Base-by-base conservation (phyloP, 2,797 vertebrate genomes). In the Sphaeramia orbicularis region DNA sequence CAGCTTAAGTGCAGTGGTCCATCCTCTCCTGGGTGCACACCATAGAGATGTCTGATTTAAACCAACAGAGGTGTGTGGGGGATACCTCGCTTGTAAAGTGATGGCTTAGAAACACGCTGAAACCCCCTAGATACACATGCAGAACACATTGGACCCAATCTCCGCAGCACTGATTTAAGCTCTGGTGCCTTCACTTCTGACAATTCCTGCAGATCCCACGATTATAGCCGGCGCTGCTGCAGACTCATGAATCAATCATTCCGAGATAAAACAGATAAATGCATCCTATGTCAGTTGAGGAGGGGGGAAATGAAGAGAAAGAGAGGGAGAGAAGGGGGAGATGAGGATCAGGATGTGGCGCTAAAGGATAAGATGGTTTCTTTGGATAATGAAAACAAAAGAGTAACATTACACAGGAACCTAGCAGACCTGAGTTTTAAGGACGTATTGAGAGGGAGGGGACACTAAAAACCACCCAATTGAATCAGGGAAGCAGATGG, bases 161-260 rank as follows among this genome's bases (percentile, higher is more conserved):
- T 87, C 63, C 37, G 58, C 54, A 56, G 70, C 79, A 76, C 80
- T 79, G 80, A 90, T 89, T 89, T 74, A 72, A 76, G 62, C 74
- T 77, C 49, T 43, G 53, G 65, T 6, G 48, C 57, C 57, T 74
- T 74, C 70, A 59, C 76, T 65, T 81, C 73, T 76, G 86, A 88
- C 83, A 85, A 76, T 86, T 83, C 73, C 78, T 66, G 59, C 79
- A 86, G 84, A 92, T 92, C 73, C 64, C 37, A 40, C 37, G 87
- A 90, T 91, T 88, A 86, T 36, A 66, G 61, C 76, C 63, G 69
- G 69, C 53, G n/a, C 75, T 66, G 62, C 78, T 54, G 47, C 72
- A 72, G 76, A 89, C 86, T 88, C 86, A 82, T 84, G 81, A 91
- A 92, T 91, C 86, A 91, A 82, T 89, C 92, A 89, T 75, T 55